Base-by-base conservation (phyloP, 2,888 invertebrate species). In the Ellobium chinense region DNA sequence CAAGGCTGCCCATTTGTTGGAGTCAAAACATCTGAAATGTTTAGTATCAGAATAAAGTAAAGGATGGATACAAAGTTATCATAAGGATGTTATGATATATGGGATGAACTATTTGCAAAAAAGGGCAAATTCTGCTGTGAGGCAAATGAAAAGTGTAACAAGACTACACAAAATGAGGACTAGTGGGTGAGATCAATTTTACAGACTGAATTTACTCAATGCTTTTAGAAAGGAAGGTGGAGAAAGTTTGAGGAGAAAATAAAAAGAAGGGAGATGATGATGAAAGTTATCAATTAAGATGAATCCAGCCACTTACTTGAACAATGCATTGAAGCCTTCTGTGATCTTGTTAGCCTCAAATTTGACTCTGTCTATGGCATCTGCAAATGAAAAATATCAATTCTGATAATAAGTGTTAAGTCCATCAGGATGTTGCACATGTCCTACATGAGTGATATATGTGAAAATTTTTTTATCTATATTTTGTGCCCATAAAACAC, bases 241-340 rank as follows among this genome's bases (percentile, higher is more conserved):
- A n/a, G n/a, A n/a, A n/a, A n/a, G n/a, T n/a, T n/a, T n/a, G n/a
- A n/a, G n/a, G n/a, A n/a, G n/a, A n/a, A n/a, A n/a, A n/a, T n/a
- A n/a, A n/a, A n/a, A n/a, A n/a, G n/a, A n/a, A n/a, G n/a, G n/a
- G n/a, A n/a, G n/a, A n/a, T n/a, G n/a, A n/a, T n/a, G n/a, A n/a
- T n/a, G n/a, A n/a, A n/a, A n/a, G n/a, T n/a, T n/a, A n/a, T n/a
- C n/a, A n/a, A n/a, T n/a, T n/a, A n/a, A n/a, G n/a, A n/a, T n/a
- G n/a, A n/a, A n/a, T 36, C n/a, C 2, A 60, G n/a, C 14, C 3
- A 34, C 62, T 86, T 83, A 91, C 92, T 86, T 90, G 87, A 91
- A 91, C 2, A 95, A 91, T 87, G 94, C 94, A 74, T 94, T 92
- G 87, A 95, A 95, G 89, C 95, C 94, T 37, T 92, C 92, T 73